Percentiles rank a stretch among this genome's conserved stretches.
Evolutionary conservation across 2,113 vertebrate genomes (phyloP).

Genomic region (Charadrius vociferus): DNA sequence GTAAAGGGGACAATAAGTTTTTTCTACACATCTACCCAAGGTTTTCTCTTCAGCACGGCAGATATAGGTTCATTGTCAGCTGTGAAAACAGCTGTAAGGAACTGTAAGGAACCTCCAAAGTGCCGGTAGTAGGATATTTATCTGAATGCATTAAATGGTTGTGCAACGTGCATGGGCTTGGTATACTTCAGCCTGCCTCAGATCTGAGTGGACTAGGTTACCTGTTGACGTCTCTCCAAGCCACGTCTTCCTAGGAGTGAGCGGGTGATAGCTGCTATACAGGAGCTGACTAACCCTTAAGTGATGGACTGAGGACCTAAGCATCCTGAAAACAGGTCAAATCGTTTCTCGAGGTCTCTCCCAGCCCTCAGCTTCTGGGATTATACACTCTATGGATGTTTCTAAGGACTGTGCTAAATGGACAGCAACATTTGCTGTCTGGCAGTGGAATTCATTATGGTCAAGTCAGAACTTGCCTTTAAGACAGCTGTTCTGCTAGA

Average conservation of each 20-base stretch:
- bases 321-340: neutral
- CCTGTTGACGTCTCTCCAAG: neutral
- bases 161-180: neutral
- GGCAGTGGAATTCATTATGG: neutral
- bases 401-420: neutral
- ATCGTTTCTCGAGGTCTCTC: neutral
- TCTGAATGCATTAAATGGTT: neutral
- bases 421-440: neutral
- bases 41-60: neutral
- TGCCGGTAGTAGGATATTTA: neutral
- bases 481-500: neutral
- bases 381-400: neutral
- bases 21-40: neutral
- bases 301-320: neutral
- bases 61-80: neutral
- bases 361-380: neutral
- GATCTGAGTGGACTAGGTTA: neutral
- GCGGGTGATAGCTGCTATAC: neutral
- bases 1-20: neutral
- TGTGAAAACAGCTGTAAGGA: neutral
- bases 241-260: neutral
- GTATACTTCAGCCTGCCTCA: neutral
- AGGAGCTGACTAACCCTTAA: neutral
- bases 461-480: neutral
- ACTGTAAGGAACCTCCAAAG: neutral